phyloP scores from a whole-genome alignment of 2,888 invertebrate species.

The Epinotia brunnichana region DNA sequence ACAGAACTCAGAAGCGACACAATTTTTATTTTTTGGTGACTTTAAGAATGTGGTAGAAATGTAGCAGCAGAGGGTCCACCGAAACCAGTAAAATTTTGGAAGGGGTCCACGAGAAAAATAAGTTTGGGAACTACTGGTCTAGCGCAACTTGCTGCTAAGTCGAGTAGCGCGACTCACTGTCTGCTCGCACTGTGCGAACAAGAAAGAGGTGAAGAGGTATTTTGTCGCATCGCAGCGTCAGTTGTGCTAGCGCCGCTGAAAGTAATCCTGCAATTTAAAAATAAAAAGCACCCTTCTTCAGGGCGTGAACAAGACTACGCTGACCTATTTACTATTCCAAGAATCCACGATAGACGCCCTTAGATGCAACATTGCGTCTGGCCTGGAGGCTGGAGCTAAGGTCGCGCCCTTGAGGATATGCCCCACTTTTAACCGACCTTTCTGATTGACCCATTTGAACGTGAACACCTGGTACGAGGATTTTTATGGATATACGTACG shows the following conservation, averaged over 20 bases:
- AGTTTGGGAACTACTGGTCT: too few relatives aligned
- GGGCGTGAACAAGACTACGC: neutral
- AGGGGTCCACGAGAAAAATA: too few relatives aligned
- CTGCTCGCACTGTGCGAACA: too few relatives aligned
- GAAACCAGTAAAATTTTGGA: too few relatives aligned
- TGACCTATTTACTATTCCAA: slow-evolving; percentile 20
- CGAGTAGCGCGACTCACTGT: too few relatives aligned
- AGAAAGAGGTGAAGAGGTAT: too few relatives aligned
- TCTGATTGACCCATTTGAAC: slow-evolving; percentile 27
- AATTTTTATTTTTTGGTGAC: too few relatives aligned
- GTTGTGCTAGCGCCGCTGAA: neutral
- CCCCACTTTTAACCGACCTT: slow-evolving; percentile 37
- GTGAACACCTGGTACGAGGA: neutral
- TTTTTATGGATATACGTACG: neutral
- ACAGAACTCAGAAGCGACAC: too few relatives aligned
- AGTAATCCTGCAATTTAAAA: neutral
- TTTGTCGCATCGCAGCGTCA: too few relatives aligned
- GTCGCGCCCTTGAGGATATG: slow-evolving; percentile 26
- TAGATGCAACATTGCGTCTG: slow-evolving; percentile 24
- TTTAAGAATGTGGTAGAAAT: too few relatives aligned
- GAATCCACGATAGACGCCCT: slow-evolving; percentile 30
- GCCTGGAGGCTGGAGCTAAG: neutral
- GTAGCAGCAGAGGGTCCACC: too few relatives aligned
- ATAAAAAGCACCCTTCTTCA: neutral
- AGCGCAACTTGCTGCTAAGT: too few relatives aligned